Conservation (phyloP, 2,797 vertebrate genomes). For the Poeciliopsis paucimaculata region DNA sequence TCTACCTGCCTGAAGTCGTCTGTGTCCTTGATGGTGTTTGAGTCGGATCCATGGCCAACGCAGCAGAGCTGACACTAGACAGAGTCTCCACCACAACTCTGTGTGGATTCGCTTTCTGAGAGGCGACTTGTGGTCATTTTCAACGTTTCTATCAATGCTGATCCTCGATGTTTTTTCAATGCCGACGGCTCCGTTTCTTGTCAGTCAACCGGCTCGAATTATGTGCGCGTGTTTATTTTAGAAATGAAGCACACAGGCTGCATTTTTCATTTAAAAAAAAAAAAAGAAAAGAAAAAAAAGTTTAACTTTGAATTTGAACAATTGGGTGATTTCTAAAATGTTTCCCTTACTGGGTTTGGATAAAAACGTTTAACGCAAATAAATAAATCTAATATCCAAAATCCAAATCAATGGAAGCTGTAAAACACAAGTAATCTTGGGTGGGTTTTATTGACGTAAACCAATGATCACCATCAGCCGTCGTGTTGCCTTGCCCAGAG, state of each 20-base stretch:
- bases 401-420: no score
- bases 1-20: background rate
- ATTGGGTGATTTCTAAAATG: background rate
- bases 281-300: background rate
- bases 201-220: background rate
- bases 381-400: no score
- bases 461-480: background rate
- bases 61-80: background rate
- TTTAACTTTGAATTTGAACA: background rate
- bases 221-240: background rate
- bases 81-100: background rate
- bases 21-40: background rate
- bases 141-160: background rate
- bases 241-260: background rate
- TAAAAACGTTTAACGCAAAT: background rate
- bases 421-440: background rate
- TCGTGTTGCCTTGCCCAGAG: background rate
- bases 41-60: background rate
- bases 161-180: background rate
- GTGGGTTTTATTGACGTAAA: background rate
- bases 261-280: background rate
- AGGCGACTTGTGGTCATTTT: background rate
- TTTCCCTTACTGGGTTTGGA: background rate
- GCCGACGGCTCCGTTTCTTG: background rate
- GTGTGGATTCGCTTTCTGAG: background rate